A percentile compares a stretch with the other conserved stretches of the same genome.
Evolutionary conservation across 2,888 invertebrate genomes (phyloP).

Genomic region (Aradus depressus): DNA sequence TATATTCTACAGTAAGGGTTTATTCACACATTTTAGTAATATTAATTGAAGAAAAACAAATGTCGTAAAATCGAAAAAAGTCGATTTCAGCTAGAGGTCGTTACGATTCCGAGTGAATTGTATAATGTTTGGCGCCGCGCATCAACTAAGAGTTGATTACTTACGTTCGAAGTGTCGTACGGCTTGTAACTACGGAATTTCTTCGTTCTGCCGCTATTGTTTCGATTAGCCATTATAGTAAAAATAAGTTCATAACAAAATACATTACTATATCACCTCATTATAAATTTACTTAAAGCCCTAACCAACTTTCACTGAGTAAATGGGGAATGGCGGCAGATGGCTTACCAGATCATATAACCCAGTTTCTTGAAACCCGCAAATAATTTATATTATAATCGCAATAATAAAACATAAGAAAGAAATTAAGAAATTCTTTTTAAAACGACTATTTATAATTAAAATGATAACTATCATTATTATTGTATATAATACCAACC

Average conservation of each 20-base stretch:
- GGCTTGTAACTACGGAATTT: slow-evolving; percentile 38
- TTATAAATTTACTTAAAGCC: slow-evolving; percentile 34
- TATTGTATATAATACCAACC: too few relatives aligned
- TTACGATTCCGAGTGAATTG: slow-evolving; percentile 23
- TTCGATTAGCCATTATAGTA: slow-evolving; percentile 37
- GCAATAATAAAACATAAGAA: too few relatives aligned
- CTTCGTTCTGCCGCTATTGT: slow-evolving; percentile 36
- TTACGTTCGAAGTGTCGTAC: slow-evolving; percentile 42
- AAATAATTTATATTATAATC: too few relatives aligned
- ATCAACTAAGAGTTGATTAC: slow-evolving; percentile 32
- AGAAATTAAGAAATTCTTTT: too few relatives aligned
- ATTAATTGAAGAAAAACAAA: not conserved
- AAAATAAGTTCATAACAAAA: slow-evolving; percentile 25
- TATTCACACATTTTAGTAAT: not conserved
- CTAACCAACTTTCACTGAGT: slow-evolving; percentile 33
- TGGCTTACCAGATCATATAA: slow-evolving; percentile 17
- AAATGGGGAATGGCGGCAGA: slow-evolving; percentile 31
- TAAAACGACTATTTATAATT: too few relatives aligned
- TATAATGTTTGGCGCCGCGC: slow-evolving; percentile 29
- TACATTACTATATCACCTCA: slow-evolving; percentile 34
- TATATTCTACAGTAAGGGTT: not conserved
- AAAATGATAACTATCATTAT: too few relatives aligned
- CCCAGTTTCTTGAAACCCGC: too few relatives aligned
- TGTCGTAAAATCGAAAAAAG: not conserved
- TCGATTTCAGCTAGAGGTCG: slow-evolving; percentile 28